Evolutionary conservation across 2,888 invertebrate species (phyloP).

Genomic region (Scaeva pyrastri): DNA sequence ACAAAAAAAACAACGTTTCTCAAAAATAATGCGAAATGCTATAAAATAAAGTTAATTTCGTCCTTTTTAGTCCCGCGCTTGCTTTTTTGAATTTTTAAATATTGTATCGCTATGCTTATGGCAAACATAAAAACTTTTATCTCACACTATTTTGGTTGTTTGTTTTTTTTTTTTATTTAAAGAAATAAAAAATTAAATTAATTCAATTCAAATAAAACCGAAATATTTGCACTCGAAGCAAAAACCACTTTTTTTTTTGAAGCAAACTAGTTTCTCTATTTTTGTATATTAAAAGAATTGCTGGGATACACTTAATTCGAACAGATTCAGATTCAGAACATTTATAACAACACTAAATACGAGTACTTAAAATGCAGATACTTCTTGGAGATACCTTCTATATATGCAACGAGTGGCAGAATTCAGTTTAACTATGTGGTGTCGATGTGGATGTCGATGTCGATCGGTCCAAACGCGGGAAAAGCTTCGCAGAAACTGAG

Average conservation of each 20-base stretch:
- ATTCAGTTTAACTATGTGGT: constrained; percentile 19
- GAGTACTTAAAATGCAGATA: constrained; percentile 26
- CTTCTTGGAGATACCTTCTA: constrained; percentile 6
- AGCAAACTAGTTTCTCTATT: constrained; percentile 23
- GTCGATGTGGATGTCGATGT: neutral
- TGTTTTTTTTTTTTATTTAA: neutral
- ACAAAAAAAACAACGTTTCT: neutral
- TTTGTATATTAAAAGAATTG: neutral
- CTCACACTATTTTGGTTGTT: constrained; percentile 29
- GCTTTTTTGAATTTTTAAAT: constrained; percentile 58
- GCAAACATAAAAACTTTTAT: constrained; percentile 62
- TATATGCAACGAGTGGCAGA: constrained; percentile 42
- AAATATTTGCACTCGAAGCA: constrained; percentile 43
- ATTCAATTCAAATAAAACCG: constrained; percentile 8
- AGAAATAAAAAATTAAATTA: neutral
- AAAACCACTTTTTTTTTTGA: constrained; percentile 32
- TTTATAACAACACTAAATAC: constrained; percentile 18
- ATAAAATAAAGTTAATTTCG: constrained; percentile 62
- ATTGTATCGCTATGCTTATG: constrained; percentile 50
- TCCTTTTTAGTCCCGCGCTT: constrained; percentile 72
- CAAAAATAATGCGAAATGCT: constrained; percentile 1
- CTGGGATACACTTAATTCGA: constrained; percentile 21
- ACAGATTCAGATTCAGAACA: constrained; percentile 30
- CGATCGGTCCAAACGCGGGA: constrained; percentile 66
- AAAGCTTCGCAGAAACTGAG: constrained; percentile 74